Base-by-base conservation (phyloP, 2,797 vertebrate species). In the Heteromormyrus szaboi region DNA sequence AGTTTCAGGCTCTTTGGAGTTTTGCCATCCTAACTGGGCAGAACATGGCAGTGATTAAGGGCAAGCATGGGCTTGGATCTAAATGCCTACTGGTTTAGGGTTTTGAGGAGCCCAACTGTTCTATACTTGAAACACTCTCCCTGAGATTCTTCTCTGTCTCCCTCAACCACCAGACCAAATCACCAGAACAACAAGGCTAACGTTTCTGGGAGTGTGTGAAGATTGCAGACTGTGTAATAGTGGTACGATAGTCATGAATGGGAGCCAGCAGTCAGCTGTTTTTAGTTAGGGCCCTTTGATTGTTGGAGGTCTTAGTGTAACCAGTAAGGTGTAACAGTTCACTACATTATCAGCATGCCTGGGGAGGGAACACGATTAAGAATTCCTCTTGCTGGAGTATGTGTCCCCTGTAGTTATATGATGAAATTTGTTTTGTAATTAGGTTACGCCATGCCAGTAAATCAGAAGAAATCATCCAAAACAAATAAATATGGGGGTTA, bases 351-450 rank as follows among this genome's bases (percentile, higher is more conserved):
- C 68, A 37, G 22, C 50, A 85, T 85, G 91, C 88, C 86, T 59
- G 81, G 86, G 88, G 93, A 91, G 90, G 88, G 92, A 88, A 89
- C 65, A 8, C 17, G 7, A 86, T 89, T 91, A 90, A 90, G 87
- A 93, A n/a, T 81, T 91, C 92, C 89, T 92, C 92, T 94, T 54
- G 2, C 12, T 85, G 7, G 14, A 29, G 93, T 94, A 94, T 95
- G 92, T 93, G 33, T 91, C 91, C 89, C 91, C 90, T 92, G 92
- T 92, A 93, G 90, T 92, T 53, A 2, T 92, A 94, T 94, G 92
- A 95, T 94, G 94, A 94, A 88, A 90, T 89, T 90, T 90, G 90
- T 88, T 91, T 93, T 93, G 94, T 94, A 94, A 95, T 95, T 90
- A 94, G 92, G 92, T 92, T 90, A 93, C 92, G 94, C 87, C 53